Conservation (phyloP, 2,888 invertebrate genomes). For the Iselma pallidipennis region DNA sequence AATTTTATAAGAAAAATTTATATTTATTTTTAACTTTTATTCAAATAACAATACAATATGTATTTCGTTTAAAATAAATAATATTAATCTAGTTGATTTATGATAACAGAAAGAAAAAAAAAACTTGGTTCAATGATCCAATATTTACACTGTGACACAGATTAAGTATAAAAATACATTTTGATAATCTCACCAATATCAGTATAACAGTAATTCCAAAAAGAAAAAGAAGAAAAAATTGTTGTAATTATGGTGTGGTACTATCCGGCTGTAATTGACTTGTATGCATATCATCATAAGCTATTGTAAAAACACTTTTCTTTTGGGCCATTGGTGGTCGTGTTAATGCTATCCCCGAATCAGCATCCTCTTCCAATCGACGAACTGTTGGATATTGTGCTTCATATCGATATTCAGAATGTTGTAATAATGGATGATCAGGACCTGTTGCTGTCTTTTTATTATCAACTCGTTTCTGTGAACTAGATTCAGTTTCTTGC, state of each 20-base stretch:
- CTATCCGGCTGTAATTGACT: constrained; percentile 80
- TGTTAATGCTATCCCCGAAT: constrained; percentile 79
- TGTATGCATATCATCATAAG: constrained; percentile 88
- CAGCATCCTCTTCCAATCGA: constrained; percentile 66
- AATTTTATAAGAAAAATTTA: too few species aligned
- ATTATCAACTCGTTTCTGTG: constrained; percentile 33
- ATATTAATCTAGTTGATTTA: background rate
- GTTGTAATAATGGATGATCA: constrained; percentile 72
- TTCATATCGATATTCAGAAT: constrained; percentile 79
- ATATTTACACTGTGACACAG: constrained; percentile 31
- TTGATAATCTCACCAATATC: constrained; percentile 17
- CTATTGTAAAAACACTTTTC: constrained; percentile 91
- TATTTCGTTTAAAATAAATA: background rate
- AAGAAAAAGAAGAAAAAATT: background rate
- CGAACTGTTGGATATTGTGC: constrained; percentile 42
- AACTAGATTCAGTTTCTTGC: constrained; percentile 44
- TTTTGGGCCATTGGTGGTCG: constrained; percentile 78
- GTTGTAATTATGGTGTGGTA: constrained; percentile 66
- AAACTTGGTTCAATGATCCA: constrained; percentile 29
- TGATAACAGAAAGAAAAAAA: constrained; percentile 13
- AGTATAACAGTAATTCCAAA: background rate
- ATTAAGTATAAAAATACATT: constrained; percentile 30
- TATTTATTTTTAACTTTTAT: background rate
- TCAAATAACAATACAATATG: background rate
- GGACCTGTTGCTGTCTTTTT: constrained; percentile 42